These are phyloP conservation scores for Drosophila tsacasi DNA, from an alignment of 1,140 invertebrate genomes.

Conservation along the genomic window DNA sequence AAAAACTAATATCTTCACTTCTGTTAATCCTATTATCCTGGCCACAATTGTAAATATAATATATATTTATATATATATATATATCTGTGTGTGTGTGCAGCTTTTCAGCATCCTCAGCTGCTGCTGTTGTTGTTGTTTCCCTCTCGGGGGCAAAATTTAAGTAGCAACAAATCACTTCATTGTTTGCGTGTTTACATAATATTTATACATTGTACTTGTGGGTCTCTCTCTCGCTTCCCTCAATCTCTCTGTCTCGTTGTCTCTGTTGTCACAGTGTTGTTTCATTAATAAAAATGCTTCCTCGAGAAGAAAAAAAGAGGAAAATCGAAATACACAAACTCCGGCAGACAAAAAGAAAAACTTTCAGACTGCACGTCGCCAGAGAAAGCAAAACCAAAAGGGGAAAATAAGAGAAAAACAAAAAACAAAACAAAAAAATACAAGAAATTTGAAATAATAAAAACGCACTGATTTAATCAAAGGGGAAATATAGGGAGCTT, in stretches of 20 bases:
- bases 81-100: conserved; percentile 27
- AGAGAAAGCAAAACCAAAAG: conserved; percentile 16
- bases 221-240: neutral
- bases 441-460: neutral
- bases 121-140: conserved; percentile 35
- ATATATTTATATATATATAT: neutral
- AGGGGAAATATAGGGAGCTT: conserved; percentile 16
- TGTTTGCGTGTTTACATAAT: conserved; percentile 83
- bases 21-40: conserved; percentile 8
- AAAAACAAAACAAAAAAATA: neutral
- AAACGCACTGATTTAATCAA: conserved; percentile 17
- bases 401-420: neutral
- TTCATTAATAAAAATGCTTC: conserved; percentile 76
- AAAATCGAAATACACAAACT: conserved; percentile 41
- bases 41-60: conserved; percentile 1
- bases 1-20: neutral
- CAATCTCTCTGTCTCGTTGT: neutral
- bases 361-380: conserved; percentile 74
- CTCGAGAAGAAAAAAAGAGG: conserved; percentile 33
- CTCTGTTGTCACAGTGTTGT: conserved; percentile 57
- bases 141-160: conserved; percentile 78
- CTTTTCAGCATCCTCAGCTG: conserved; percentile 28
- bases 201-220: conserved; percentile 76
- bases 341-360: conserved; percentile 63
- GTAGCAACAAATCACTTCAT: conserved; percentile 83